phyloP scores from a whole-genome alignment of 2,113 vertebrate species.

The Sitta europaea region DNA sequence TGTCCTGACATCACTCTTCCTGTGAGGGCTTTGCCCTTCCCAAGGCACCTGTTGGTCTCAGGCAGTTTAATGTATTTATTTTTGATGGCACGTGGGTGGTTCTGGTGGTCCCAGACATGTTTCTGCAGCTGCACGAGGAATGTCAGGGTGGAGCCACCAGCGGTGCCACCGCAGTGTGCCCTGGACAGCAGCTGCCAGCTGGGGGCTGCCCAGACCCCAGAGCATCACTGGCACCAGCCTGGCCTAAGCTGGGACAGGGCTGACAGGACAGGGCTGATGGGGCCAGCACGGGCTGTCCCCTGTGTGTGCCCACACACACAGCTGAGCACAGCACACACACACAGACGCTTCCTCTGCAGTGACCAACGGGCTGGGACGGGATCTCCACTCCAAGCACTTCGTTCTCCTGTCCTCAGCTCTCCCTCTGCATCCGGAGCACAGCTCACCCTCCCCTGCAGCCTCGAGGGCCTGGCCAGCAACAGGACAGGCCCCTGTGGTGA shows the following conservation, averaged over 20 bases:
- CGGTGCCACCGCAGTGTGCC: neutral
- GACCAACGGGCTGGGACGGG: neutral
- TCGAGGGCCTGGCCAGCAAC: neutral
- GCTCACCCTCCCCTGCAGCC: neutral
- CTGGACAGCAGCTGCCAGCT: neutral
- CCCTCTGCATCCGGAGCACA: neutral
- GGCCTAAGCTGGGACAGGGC: neutral
- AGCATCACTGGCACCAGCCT: neutral
- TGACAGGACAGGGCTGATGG: neutral
- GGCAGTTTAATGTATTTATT: constrained; percentile 58
- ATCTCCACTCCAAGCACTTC: neutral
- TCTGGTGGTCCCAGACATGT: neutral
- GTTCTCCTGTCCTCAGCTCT: neutral
- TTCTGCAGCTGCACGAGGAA: neutral
- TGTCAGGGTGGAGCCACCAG: fast-evolving
- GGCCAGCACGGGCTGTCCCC: neutral
- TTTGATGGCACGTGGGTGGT: constrained; percentile 29
- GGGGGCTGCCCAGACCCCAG: fast-evolving
- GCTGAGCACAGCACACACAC: fast-evolving
- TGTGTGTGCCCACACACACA: fast-evolving
- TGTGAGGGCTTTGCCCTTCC: neutral
- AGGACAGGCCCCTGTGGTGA: neutral
- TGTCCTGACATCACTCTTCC: neutral
- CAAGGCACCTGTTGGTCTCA: neutral
- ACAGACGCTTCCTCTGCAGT: neutral